A percentile compares a stretch with the other conserved stretches of the same genome.
Evolutionary conservation across 2,113 vertebrate species (phyloP).

Genomic region (Ellobius talpinus): DNA sequence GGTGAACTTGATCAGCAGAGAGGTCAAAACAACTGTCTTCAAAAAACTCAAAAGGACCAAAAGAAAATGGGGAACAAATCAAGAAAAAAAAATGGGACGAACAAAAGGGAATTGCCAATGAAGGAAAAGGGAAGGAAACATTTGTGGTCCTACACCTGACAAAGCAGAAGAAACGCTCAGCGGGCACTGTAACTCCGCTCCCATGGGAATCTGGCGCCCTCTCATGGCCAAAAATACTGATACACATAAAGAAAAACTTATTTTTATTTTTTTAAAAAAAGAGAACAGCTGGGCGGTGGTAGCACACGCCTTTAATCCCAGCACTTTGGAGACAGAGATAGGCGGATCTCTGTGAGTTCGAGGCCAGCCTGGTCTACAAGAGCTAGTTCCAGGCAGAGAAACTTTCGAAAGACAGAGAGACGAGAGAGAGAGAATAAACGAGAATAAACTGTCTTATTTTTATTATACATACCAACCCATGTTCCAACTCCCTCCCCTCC

Average conservation of each 20-base stretch:
- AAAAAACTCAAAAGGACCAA: not conserved
- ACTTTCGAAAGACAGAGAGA: too few species aligned
- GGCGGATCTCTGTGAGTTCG: too few species aligned
- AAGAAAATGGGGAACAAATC: not conserved
- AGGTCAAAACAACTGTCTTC: not conserved
- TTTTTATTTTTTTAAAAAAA: too few species aligned
- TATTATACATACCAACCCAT: too few species aligned
- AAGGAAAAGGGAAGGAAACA: not conserved
- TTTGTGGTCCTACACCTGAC: not conserved
- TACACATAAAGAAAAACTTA: not conserved
- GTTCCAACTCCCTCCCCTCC: too few species aligned
- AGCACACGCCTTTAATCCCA: too few species aligned
- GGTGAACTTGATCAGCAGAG: not conserved
- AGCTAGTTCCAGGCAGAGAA: too few species aligned
- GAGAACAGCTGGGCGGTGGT: too few species aligned
- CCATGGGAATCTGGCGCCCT: not conserved
- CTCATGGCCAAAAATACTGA: not conserved
- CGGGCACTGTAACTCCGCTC: not conserved
- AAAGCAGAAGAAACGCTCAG: not conserved
- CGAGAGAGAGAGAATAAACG: too few species aligned
- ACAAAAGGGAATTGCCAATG: not conserved
- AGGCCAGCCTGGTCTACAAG: too few species aligned
- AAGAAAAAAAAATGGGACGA: not conserved
- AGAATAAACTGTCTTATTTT: too few species aligned
- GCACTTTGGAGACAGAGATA: too few species aligned